phyloP scores from a whole-genome alignment of 2,888 invertebrate genomes.

The Cerastis rubricosa region DNA sequence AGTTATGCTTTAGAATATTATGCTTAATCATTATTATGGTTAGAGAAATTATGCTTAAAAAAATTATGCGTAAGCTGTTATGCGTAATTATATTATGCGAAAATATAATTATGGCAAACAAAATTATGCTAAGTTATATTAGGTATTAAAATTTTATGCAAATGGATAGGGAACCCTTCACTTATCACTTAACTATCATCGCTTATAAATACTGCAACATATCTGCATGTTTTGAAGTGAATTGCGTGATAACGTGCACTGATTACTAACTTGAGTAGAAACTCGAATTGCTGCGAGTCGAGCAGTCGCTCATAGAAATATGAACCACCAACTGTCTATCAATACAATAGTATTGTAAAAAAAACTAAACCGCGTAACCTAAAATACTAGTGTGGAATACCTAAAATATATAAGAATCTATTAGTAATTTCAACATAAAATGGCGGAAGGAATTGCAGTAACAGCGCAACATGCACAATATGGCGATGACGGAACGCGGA shows the following conservation, averaged over 20 bases:
- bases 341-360: background rate
- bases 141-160: no score
- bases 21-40: no score
- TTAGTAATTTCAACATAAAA: constrained; percentile 13
- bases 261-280: background rate
- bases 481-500: background rate
- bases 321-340: background rate
- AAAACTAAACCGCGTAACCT: background rate
- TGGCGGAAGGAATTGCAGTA: constrained; percentile 28
- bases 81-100: no score
- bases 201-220: constrained; percentile 6
- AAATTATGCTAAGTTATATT: no score
- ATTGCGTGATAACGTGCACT: background rate
- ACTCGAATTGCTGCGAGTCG: background rate
- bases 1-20: no score
- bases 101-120: no score
- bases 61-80: no score
- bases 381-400: constrained; percentile 8
- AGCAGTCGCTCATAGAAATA: background rate
- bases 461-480: constrained; percentile 5
- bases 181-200: no score
- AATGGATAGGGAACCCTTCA: no score
- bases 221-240: background rate
- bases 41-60: no score
- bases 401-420: background rate